Percentiles rank a stretch among this genome's conserved stretches.
phyloP scores from a whole-genome alignment of 2,113 vertebrate species.

The Chauna torquata region DNA sequence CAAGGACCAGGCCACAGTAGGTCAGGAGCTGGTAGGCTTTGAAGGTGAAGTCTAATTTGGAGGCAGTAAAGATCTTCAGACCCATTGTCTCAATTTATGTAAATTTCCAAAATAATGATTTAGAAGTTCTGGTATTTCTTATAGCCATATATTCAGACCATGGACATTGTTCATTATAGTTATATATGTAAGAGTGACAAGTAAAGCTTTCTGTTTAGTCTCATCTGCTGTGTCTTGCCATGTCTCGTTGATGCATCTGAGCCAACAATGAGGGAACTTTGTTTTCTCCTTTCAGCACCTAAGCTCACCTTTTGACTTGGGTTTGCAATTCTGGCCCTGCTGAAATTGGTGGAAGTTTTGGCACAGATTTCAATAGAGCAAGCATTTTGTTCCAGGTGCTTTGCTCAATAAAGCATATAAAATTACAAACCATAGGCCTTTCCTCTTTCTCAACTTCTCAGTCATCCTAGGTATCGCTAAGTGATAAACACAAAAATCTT shows the following conservation, averaged over 20 bases:
- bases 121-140: not conserved
- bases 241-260: not conserved
- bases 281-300: constrained; percentile 45
- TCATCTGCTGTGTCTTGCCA: not conserved
- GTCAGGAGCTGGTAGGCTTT: not conserved
- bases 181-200: not conserved
- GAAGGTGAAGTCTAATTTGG: not conserved
- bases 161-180: not conserved
- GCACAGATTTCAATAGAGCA: constrained; percentile 14
- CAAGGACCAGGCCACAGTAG: not conserved
- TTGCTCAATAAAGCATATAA: constrained; percentile 33
- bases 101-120: not conserved
- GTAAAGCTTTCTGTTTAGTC: not conserved
- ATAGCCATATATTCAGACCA: not conserved
- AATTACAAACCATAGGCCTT: constrained; percentile 33
- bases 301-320: constrained; percentile 44
- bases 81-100: not conserved
- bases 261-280: constrained; percentile 24
- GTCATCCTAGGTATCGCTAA: constrained; percentile 17
- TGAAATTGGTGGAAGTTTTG: constrained; percentile 53
- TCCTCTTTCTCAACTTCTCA: constrained; percentile 29
- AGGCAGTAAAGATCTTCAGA: not conserved
- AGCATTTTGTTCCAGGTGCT: constrained; percentile 43
- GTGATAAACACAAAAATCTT: constrained; percentile 22
- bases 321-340: constrained; percentile 40